These are phyloP conservation scores for Mobula hypostoma DNA, from an alignment of 2,113 vertebrate species.

Conservation along the genomic window DNA sequence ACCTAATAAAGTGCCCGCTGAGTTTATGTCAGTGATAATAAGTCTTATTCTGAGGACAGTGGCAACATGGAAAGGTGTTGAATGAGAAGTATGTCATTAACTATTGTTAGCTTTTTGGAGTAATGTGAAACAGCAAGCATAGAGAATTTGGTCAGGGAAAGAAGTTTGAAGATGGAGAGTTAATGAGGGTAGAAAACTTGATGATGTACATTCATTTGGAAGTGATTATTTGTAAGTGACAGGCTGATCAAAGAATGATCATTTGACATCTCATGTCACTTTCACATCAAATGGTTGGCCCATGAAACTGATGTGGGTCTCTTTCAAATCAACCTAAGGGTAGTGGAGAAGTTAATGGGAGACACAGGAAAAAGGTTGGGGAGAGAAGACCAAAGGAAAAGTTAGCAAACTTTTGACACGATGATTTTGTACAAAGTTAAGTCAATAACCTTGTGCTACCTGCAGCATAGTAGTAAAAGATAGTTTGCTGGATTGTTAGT, in stretches of 20 bases:
- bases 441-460: no score
- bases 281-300: neutral
- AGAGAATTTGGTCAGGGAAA: neutral
- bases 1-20: no score
- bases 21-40: no score
- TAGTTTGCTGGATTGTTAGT: neutral
- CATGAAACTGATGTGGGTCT: neutral
- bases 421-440: neutral
- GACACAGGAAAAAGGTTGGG: neutral
- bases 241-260: neutral
- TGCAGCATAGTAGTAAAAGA: neutral
- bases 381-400: neutral
- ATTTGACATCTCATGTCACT: neutral
- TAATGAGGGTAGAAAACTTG: neutral
- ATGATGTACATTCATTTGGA: neutral
- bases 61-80: neutral
- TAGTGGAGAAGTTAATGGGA: neutral
- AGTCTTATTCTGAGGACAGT: neutral
- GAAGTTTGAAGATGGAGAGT: neutral
- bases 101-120: neutral
- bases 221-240: neutral
- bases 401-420: neutral
- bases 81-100: neutral
- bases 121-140: no score
- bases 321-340: neutral